These are phyloP conservation scores for Gymnoscopelus microlampas DNA, from an alignment of 2,797 vertebrate genomes.

Conservation along the genomic window DNA sequence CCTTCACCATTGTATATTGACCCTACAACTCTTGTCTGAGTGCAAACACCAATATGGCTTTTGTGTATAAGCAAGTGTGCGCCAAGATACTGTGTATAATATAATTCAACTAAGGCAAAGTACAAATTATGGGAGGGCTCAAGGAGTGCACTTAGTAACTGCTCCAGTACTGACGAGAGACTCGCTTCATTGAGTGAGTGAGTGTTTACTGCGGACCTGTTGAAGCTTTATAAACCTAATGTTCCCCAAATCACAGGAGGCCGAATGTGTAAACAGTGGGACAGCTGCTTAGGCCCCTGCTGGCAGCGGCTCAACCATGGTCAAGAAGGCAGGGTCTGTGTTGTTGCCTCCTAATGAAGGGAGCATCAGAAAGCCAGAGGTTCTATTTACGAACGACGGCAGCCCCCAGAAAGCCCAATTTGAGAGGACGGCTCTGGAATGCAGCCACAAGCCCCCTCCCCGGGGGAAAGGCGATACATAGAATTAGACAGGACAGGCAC, in stretches of 20 bases:
- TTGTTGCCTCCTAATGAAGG: conserved; percentile 76
- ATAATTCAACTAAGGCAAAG: conserved; percentile 4
- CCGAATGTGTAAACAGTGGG: conserved; percentile 76
- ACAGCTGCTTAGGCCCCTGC: conserved; percentile 73
- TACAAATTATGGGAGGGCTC: conserved; percentile 59
- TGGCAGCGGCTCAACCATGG: conserved; percentile 66
- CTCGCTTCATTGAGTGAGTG: conserved; percentile 2
- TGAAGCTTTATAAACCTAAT: conserved; percentile 74
- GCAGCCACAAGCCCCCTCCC: conserved; percentile 57
- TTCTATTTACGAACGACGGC: conserved; percentile 59
- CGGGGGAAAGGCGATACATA: conserved; percentile 62
- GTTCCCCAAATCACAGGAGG: conserved; percentile 70
- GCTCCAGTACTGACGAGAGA: conserved; percentile 15
- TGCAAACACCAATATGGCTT: neutral
- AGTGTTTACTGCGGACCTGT: conserved; percentile 72
- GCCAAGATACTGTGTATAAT: neutral
- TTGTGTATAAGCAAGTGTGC: neutral
- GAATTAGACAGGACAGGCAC: conserved; percentile 49
- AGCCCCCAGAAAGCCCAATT: conserved; percentile 74
- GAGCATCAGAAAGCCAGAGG: conserved; percentile 72
- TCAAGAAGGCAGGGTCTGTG: conserved; percentile 77
- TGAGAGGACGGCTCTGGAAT: conserved; percentile 71
- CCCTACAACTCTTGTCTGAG: too few species aligned
- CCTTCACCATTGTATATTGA: too few species aligned
- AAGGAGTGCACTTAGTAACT: conserved; percentile 29